A percentile compares a stretch with the other conserved stretches of the same genome.
These are phyloP conservation scores for Chesias legatella DNA, from an alignment of 2,888 invertebrate species.

Conservation along the genomic window DNA sequence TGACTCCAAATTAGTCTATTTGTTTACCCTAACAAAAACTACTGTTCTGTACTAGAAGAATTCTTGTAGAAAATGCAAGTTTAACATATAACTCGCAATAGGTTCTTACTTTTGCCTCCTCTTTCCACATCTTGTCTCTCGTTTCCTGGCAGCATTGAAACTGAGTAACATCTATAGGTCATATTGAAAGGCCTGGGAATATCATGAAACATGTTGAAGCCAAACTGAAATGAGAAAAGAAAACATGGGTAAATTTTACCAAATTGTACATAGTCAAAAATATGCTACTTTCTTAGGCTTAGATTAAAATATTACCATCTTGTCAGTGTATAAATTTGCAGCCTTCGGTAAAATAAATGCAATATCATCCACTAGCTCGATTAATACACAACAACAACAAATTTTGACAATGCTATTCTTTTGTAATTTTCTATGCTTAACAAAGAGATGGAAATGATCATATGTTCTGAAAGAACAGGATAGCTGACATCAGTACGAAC, in stretches of 20 bases:
- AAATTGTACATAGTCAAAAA: constrained; percentile 8
- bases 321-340: constrained; percentile 35
- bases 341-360: constrained; percentile 45
- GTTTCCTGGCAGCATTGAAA: constrained; percentile 96
- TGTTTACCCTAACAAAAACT: too few relatives aligned
- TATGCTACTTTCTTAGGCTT: too few relatives aligned
- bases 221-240: constrained; percentile 88
- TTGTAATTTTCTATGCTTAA: too few relatives aligned
- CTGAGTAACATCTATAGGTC: constrained; percentile 94
- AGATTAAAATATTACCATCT: too few relatives aligned
- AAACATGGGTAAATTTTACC: constrained; percentile 32
- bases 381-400: too few relatives aligned
- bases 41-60: too few relatives aligned
- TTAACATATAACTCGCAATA: not conserved
- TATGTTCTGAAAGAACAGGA: too few relatives aligned
- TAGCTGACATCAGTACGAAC: constrained; percentile 6
- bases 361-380: constrained; percentile 43
- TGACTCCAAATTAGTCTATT: too few relatives aligned
- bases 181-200: constrained; percentile 89
- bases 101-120: constrained; percentile 94
- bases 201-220: constrained; percentile 94
- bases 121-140: constrained; percentile 96
- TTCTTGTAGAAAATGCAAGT: too few relatives aligned
- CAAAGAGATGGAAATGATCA: too few relatives aligned
- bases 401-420: too few relatives aligned